Evolutionary conservation across 2,888 invertebrate species (phyloP).

Genomic region (Idaea dimidiata): DNA sequence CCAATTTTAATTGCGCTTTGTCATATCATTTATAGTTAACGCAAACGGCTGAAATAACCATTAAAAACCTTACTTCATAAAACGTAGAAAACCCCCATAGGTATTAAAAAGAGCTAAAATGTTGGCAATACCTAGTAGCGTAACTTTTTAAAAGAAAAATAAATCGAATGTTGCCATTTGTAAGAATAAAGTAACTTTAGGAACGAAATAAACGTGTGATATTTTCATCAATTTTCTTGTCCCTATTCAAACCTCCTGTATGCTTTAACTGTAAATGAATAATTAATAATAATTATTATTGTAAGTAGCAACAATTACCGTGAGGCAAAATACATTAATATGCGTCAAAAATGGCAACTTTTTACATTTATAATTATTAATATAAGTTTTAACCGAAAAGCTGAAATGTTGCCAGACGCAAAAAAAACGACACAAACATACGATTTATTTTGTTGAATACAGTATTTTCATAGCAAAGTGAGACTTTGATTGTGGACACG

Average conservation of each 20-base stretch:
- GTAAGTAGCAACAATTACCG: slow-evolving; percentile 62
- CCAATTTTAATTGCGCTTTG: neutral
- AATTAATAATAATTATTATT: slow-evolving; percentile 30
- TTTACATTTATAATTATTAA: slow-evolving; percentile 1
- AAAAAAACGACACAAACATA: neutral
- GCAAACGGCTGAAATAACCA: neutral
- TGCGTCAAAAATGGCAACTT: neutral
- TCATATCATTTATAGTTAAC: neutral
- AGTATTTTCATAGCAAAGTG: neutral
- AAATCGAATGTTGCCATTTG: neutral
- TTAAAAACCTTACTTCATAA: neutral
- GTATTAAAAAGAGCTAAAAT: neutral
- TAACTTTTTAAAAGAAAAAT: neutral
- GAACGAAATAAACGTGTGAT: neutral
- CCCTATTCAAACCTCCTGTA: neutral
- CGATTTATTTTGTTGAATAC: neutral
- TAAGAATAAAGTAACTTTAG: neutral
- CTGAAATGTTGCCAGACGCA: neutral
- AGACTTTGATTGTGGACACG: neutral
- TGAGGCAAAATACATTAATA: slow-evolving; percentile 54
- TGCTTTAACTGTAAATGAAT: slow-evolving; percentile 18
- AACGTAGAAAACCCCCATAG: neutral
- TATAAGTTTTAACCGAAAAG: neutral
- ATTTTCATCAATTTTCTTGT: neutral
- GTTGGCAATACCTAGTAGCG: neutral